Evolutionary conservation across 2,888 invertebrate species (phyloP).

Genomic region (Nymphalis urticae): DNA sequence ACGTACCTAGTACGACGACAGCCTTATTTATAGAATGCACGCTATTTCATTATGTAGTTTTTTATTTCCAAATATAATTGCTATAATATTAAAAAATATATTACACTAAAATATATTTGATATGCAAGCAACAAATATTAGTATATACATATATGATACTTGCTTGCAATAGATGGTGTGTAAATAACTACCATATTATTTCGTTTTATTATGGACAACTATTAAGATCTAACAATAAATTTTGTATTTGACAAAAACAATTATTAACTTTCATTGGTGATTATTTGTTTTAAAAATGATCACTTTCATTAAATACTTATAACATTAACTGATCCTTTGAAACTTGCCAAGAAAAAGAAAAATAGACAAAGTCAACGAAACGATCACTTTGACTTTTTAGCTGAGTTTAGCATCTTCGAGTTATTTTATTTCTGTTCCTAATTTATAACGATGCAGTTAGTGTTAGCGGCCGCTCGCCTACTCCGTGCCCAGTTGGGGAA

Average conservation of each 20-base stretch:
- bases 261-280: too few relatives aligned
- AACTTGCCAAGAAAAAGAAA: not conserved
- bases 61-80: slow-evolving; percentile 13
- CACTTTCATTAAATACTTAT: not conserved
- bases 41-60: slow-evolving; percentile 25
- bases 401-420: slow-evolving; percentile 42
- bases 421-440: slow-evolving; percentile 67
- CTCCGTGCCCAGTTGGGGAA: slow-evolving; percentile 60
- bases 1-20: slow-evolving; percentile 42
- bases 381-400: slow-evolving; percentile 40
- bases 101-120: not conserved
- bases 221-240: too few relatives aligned
- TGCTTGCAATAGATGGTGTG: too few relatives aligned
- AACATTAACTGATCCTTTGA: not conserved
- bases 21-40: slow-evolving; percentile 39
- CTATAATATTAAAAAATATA: not conserved
- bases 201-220: too few relatives aligned
- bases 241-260: too few relatives aligned
- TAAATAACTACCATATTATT: too few relatives aligned
- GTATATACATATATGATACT: too few relatives aligned
- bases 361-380: slow-evolving; percentile 12
- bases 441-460: slow-evolving; percentile 60
- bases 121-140: too few relatives aligned
- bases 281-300: not conserved
- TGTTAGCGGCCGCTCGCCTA: slow-evolving; percentile 44